phyloP scores from a whole-genome alignment of 2,113 vertebrate genomes.

The Loxodonta africana region DNA sequence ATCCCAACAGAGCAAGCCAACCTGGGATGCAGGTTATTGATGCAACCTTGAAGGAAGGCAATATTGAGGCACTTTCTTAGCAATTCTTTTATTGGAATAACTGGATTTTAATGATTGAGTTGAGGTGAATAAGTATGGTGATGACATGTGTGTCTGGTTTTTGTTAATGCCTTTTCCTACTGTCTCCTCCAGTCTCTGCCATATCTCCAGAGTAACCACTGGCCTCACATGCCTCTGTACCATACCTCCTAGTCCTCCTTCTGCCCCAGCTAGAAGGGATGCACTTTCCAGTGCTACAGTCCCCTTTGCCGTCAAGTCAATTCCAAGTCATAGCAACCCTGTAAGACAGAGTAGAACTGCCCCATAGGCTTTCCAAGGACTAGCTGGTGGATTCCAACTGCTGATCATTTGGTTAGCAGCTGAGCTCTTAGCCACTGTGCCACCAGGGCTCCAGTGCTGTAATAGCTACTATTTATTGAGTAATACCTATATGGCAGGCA shows the following conservation, averaged over 20 bases:
- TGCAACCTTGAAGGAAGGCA: not conserved
- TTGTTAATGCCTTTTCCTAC: not conserved
- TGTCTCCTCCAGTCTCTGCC: not conserved
- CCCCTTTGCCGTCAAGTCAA: too few species aligned
- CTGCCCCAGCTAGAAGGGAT: not conserved
- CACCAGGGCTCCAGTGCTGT: too few species aligned
- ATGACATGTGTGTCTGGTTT: not conserved
- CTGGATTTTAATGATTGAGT: too few species aligned
- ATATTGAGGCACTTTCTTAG: too few species aligned
- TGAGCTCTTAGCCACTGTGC: too few species aligned
- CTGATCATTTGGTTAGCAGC: too few species aligned
- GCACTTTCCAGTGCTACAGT: not conserved
- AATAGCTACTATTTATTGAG: not conserved
- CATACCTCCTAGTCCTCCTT: not conserved
- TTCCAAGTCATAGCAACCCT: too few species aligned
- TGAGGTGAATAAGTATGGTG: too few species aligned
- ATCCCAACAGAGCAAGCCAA: not conserved
- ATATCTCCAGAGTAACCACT: not conserved
- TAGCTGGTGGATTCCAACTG: too few species aligned
- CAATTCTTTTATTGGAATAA: too few species aligned
- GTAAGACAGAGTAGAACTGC: too few species aligned
- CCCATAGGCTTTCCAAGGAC: too few species aligned
- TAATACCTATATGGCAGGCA: not conserved
- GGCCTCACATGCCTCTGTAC: not conserved
- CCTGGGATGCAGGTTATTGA: not conserved